phyloP scores from a whole-genome alignment of 2,888 invertebrate species.

The Caenorhabditis zanzibari region DNA sequence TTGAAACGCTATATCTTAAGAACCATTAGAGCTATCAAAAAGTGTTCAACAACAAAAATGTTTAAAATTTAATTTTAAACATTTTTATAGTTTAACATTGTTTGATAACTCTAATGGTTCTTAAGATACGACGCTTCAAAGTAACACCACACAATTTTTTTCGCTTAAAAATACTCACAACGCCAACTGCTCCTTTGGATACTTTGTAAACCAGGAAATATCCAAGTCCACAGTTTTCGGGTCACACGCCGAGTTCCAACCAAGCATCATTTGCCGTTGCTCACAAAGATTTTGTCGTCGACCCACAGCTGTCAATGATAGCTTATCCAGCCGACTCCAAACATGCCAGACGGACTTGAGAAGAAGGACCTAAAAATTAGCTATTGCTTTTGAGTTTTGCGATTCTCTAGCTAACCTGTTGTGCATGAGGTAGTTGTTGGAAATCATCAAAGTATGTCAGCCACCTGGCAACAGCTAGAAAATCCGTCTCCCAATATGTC shows the following conservation, averaged over 20 bases:
- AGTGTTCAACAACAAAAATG: neutral
- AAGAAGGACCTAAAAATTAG: slow-evolving; percentile 36
- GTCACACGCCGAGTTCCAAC: slow-evolving; percentile 29
- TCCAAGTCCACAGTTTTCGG: slow-evolving; percentile 42
- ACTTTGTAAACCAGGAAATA: slow-evolving; percentile 49
- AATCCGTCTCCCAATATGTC: slow-evolving; percentile 55
- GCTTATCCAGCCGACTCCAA: slow-evolving; percentile 60
- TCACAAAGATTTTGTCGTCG: slow-evolving; percentile 21
- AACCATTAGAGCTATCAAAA: neutral
- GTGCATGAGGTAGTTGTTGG: slow-evolving; percentile 54
- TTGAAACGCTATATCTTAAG: too few species aligned
- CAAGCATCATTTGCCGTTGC: slow-evolving; percentile 31
- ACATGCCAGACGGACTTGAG: slow-evolving; percentile 62
- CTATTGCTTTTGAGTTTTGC: neutral
- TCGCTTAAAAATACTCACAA: slow-evolving; percentile 28
- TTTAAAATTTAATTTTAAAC: too few species aligned
- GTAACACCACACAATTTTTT: too few species aligned
- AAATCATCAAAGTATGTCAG: slow-evolving; percentile 65
- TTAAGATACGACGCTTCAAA: too few species aligned
- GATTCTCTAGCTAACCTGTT: slow-evolving; percentile 47
- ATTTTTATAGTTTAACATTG: too few species aligned
- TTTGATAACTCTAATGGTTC: too few species aligned
- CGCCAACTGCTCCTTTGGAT: slow-evolving; percentile 34
- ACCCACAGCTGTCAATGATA: slow-evolving; percentile 29
- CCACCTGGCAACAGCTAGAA: slow-evolving; percentile 60